phyloP scores from a whole-genome alignment of 2,113 vertebrate genomes.

The Cheirogaleus medius region DNA sequence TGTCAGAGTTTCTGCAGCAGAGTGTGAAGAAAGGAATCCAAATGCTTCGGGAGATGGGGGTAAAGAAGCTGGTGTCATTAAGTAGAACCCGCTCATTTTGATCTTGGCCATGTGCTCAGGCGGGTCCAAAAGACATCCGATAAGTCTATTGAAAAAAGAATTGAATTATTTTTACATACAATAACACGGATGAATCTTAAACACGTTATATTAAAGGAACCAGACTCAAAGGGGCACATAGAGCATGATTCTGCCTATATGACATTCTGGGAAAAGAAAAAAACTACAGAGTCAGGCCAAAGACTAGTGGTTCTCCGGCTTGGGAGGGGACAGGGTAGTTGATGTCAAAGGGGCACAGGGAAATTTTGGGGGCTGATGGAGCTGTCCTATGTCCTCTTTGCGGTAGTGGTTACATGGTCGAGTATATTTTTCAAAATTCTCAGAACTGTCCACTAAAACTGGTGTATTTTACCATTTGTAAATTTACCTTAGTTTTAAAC shows the following conservation, averaged over 20 bases:
- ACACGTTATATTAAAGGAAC: not conserved
- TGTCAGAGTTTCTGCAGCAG: not conserved
- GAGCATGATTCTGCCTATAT: not conserved
- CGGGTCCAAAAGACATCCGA: not conserved
- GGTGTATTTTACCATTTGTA: not conserved
- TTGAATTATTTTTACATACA: too few relatives aligned
- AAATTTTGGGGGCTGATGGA: rapidly evolving
- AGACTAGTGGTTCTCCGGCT: not conserved
- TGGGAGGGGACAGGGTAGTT: not conserved
- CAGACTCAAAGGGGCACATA: not conserved
- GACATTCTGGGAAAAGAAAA: not conserved
- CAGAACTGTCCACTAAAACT: not conserved
- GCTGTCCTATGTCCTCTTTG: not conserved
- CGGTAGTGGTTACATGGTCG: not conserved
- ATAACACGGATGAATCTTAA: too few relatives aligned
- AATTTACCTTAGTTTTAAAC: not conserved
- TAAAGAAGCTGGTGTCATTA: not conserved
- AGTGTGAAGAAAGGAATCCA: not conserved
- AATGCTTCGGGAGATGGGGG: not conserved
- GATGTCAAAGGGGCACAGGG: too few relatives aligned
- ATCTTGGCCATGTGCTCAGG: not conserved
- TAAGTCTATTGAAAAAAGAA: not conserved
- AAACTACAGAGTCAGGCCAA: too few relatives aligned
- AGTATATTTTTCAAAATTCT: not conserved
- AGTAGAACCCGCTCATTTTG: not conserved